Conservation (phyloP, 2,113 vertebrate genomes). For the Tonatia bakeri region DNA sequence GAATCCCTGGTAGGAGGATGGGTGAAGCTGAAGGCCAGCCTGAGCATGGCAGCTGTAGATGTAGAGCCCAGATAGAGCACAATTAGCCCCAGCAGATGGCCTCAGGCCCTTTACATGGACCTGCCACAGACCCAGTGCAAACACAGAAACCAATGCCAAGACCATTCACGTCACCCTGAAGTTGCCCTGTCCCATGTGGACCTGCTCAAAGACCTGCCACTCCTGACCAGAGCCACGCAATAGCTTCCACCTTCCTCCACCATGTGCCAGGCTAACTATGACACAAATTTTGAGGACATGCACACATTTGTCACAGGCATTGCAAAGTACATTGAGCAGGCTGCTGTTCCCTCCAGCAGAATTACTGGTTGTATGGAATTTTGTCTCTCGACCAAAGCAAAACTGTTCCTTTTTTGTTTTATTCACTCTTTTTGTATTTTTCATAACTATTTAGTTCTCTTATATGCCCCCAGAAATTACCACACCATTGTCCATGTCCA, state of each 20-base stretch:
- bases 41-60: not conserved
- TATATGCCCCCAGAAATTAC: too few species aligned
- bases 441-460: too few species aligned
- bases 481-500: too few species aligned
- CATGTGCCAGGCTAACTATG: slow-evolving; percentile 98
- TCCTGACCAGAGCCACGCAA: slow-evolving; percentile 97
- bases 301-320: slow-evolving; percentile 99
- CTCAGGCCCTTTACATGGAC: too few species aligned
- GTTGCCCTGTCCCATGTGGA: slow-evolving; percentile 98
- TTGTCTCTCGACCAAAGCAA: not conserved
- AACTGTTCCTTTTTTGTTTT: not conserved
- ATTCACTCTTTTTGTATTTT: too few species aligned
- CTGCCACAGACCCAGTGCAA: not conserved
- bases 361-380: not conserved
- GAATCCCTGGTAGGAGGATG: not conserved
- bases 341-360: slow-evolving; percentile 98
- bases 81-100: not conserved
- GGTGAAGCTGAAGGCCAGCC: accelerated
- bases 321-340: slow-evolving; percentile 98
- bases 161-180: slow-evolving; percentile 95
- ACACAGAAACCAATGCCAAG: slow-evolving; percentile 85
- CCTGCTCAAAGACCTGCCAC: slow-evolving; percentile 95
- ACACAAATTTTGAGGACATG: slow-evolving; percentile 99
- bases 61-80: not conserved
- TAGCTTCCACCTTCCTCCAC: slow-evolving; percentile 94